Evolutionary conservation across 2,113 vertebrate species (phyloP), one percentile per base, ranked within the genome.

Genomic region (Gymnocephalus cernua): DNA sequence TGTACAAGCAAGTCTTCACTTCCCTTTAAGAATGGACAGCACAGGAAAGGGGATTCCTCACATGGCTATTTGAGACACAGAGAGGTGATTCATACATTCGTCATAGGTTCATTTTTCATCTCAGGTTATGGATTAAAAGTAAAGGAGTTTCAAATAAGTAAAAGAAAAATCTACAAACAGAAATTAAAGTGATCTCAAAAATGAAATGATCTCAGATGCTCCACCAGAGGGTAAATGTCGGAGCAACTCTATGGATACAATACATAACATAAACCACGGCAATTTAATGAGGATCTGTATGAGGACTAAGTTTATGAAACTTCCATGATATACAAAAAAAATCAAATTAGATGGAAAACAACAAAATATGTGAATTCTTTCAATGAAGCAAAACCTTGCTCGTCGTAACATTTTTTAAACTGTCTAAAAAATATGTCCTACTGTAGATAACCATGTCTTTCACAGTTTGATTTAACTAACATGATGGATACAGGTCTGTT

Each of bases 1-100:
- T 89, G 85, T 8, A 58, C 63, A 85, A 86, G 85, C 86, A 82
- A 91, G 77, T 84, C 54, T 74, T 78, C 80, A 93, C 93, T 95
- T 95, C 94, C 93, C 77, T 85, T 92, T 91, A 48, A 48, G 56
- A 4, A 70, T 62, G 68, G 81, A 83, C 74, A 62, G 83, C 81
- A 87, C 84, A 87, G 83, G 85, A 91, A 92, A 82, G 69, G 62
- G 53, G 66, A 88, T 86, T 90, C 76, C 84, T 90, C 80, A 86
- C 77, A 75, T 25, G 59, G 74, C 56, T 82, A 74, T 87, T 69
- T 83, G n/a, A 77, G 53, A 77, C 38, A 63, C n/a, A 70, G 47
- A 51, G 53, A 54, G 27, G 27, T 86, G 80, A 90, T 25, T 91
- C 85, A 90, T 79, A 8, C 50, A 77, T 77, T 75, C 23, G 29